phyloP scores from a whole-genome alignment of 2,797 vertebrate genomes.

The Pseudochirops corinnae region DNA sequence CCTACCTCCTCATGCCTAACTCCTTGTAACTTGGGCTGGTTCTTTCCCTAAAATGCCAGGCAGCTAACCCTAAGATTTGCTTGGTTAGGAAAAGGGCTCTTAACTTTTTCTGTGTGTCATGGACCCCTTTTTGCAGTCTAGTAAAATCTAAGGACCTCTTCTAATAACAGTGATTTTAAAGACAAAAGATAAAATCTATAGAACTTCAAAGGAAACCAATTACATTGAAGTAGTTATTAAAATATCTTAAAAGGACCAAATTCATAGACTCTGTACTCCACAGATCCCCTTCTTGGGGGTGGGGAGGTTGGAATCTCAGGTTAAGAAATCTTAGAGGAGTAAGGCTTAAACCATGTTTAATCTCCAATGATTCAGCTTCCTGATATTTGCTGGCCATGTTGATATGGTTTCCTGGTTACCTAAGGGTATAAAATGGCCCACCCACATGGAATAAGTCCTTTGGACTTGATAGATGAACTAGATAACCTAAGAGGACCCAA shows the following conservation, averaged over 20 bases:
- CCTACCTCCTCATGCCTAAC: neutral
- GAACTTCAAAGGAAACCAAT: neutral
- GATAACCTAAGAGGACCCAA: neutral
- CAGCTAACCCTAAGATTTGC: neutral
- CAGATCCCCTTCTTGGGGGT: neutral
- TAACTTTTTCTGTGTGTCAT: neutral
- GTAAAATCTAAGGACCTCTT: neutral
- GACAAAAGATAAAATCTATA: neutral
- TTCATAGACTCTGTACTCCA: neutral
- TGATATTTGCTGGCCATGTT: neutral
- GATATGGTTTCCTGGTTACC: neutral
- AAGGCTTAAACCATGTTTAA: neutral
- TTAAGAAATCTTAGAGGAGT: neutral
- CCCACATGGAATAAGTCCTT: neutral
- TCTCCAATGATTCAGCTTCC: neutral
- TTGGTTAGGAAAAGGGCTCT: neutral
- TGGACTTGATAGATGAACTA: neutral
- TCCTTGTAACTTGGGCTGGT: neutral
- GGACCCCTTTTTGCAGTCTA: neutral
- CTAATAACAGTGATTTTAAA: neutral
- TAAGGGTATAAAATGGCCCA: neutral
- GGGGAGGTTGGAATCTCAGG: neutral
- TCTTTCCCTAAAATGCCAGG: neutral
- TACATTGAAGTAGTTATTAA: neutral
- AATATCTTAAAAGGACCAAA: neutral